Conservation (phyloP, 2,113 vertebrate genomes). For the Clinocottus analis region DNA sequence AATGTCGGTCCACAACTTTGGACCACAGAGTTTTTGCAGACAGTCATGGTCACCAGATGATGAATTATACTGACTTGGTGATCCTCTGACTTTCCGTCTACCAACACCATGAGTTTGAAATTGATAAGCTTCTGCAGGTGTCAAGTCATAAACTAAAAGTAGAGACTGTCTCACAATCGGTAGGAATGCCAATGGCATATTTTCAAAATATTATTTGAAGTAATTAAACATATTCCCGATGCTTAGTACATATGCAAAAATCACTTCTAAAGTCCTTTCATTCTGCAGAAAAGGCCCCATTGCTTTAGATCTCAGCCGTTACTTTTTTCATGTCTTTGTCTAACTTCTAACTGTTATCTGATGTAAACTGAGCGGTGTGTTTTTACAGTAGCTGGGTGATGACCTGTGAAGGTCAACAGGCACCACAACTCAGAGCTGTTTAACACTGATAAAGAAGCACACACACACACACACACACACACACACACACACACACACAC, state of each 20-base stretch:
- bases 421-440: slow-evolving; percentile 47
- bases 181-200: neutral
- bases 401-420: slow-evolving; percentile 49
- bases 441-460: slow-evolving; percentile 58
- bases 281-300: neutral
- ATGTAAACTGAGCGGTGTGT: slow-evolving; percentile 30
- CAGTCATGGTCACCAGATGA: neutral
- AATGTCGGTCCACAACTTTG: neutral
- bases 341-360: slow-evolving; percentile 21
- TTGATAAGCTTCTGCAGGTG: too few species aligned
- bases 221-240: neutral
- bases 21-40: neutral
- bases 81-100: neutral
- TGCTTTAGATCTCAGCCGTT: slow-evolving; percentile 39
- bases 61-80: neutral
- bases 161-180: too few species aligned
- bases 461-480: slow-evolving; percentile 40
- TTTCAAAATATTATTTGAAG: too few species aligned
- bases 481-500: slow-evolving; percentile 5
- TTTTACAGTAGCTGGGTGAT: slow-evolving; percentile 36
- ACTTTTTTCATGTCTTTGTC: slow-evolving; percentile 29
- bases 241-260: neutral
- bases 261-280: slow-evolving; percentile 2
- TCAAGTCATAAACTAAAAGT: too few species aligned
- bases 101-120: neutral